Evolutionary conservation across 2,797 vertebrate species (phyloP), one percentile per base, ranked within the genome.

Genomic region (Linurgus olivaceus): DNA sequence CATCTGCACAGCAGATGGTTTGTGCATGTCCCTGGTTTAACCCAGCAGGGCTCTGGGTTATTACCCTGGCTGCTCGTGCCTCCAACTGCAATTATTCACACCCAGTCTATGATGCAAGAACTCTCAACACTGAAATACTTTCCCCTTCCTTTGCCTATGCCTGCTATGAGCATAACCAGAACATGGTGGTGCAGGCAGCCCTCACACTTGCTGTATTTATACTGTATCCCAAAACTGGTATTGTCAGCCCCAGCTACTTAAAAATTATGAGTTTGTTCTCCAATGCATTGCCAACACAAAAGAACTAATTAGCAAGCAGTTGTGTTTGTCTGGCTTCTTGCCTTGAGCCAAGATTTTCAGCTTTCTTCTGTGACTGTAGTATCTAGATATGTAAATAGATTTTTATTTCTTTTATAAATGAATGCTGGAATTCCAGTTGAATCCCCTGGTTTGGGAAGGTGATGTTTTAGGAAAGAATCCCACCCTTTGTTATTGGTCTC

Each of bases 1-100:
- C 91, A 77, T 94, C 90, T 94, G 95, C 48, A 44, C 5, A 61
- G 78, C 94, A 96, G 87, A 96, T 95, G 94, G 4, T 9, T 71
- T 47, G 9, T 80, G 42, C 68, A 19, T 40, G 72, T 90, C 78
- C 61, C 61, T 25, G 3, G 42, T 61, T 74, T 88, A 90, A 94
- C 51, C 25, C 58, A 91, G 71, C 8, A 23, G 71, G 51, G 51
- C 51, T 92, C 68, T 88, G 93, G 89, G 72, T 77, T 77, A 77
- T 80, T 74, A 47, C 40, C 63, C 68, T 55, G 45, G 4, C 67
- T 82, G 72, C 78, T 76, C 1, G 0, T 87, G 87, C 68, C 84
- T 96, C 40, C 75, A 63, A 28, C n/a, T 67, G 72, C 62, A 91
- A 33, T 61, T 61, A 67, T 88, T 92, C 66, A 58, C 82, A 89